Base-by-base conservation (phyloP, 2,888 invertebrate species). In the Octonoba sinensis region DNA sequence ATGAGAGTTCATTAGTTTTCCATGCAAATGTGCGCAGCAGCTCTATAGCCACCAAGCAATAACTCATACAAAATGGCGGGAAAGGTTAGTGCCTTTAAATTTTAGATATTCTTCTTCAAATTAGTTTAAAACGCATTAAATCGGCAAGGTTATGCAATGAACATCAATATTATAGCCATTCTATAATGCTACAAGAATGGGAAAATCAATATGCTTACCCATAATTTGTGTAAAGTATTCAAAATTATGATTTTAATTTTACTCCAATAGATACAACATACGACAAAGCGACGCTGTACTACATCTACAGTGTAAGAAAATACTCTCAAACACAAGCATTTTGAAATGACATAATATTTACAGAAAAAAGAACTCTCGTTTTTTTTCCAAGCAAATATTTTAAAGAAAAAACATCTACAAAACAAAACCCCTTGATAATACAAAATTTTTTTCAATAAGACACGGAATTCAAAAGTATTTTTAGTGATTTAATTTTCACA, bases 1-100 rank as follows among this genome's bases (percentile, higher is more conserved):
- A 56, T 65, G 71, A 57, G 65, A 60, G 65, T 51, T 74, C 69
- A 78, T 83, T 77, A 73, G 73, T 83, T 78, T 83, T 77, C 49
- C 77, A 83, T 78, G 77, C 77, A 73, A 83, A 83, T 83, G 73
- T 83, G 83, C 83, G 83, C 83, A 83, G 83, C 83, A 83, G 69
- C 67, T 59, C 62, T 54, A 70, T 67, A 71, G 76, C 76, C 82
- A 72, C 82, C 71, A 76, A 71, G 82, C 82, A 72, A 77, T 77
- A 83, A 83, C 83, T 83, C 77, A 83, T 78, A 83, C 77, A 83
- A 78, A 83, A 83, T 83, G 83, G 83, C 83, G 83, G 83, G 83
- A 83, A 83, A 83, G 83, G 77, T 76, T 76, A 75, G 76, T 76
- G 75, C 47, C 82, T 82, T 82, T 82, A 82, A 82, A 82, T 82